Evolutionary conservation across 1,140 invertebrate genomes (phyloP), one percentile per base, ranked within the genome.

Genomic region (Psix sp.): DNA sequence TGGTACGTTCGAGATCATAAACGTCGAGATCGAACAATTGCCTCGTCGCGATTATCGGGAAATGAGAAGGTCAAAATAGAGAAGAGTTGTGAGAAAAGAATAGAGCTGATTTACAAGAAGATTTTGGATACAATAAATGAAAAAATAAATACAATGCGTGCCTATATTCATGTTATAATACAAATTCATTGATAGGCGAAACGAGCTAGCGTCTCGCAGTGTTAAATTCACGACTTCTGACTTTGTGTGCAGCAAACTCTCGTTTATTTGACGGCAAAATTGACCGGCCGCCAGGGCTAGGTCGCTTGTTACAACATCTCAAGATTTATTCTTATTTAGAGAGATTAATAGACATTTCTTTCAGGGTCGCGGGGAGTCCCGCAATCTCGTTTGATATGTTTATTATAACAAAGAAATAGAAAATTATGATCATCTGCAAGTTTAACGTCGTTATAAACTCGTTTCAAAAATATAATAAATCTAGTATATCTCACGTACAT

Each of bases 91-190:
- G 38, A 24, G 14, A 52, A 40, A 42, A 18, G 11, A 17, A 31
- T n/a, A 17, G 35, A 52, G 52, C 57, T 56, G 66, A 62, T 76
- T 81, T 77, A 79, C 73, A 81, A 78, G 63, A 38, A 38, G 14
- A 52, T 54, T 65, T 77, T 76, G 66, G 77, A 78, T 79, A 80
- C 72, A 82, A 82, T 80, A 76, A 80, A 78, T 82, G 80, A 59
- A 80, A 80, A 81, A 86, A 84, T 84, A 85, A 85, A 85, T 83
- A 86, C 78, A 82, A 84, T 79, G 81, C 79, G 81, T 82, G 74
- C 80, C 78, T 82, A 83, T 81, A 82, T 73, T 74, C 74, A 78
- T 77, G 79, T 78, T 84, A 85, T 84, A 76, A 83, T 84, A 85
- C 82, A 85, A 84, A 77, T 72, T 74, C 63, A 68, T 74, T 70